Conservation (phyloP, 2,113 vertebrate genomes). For the Sylvia atricapilla region DNA sequence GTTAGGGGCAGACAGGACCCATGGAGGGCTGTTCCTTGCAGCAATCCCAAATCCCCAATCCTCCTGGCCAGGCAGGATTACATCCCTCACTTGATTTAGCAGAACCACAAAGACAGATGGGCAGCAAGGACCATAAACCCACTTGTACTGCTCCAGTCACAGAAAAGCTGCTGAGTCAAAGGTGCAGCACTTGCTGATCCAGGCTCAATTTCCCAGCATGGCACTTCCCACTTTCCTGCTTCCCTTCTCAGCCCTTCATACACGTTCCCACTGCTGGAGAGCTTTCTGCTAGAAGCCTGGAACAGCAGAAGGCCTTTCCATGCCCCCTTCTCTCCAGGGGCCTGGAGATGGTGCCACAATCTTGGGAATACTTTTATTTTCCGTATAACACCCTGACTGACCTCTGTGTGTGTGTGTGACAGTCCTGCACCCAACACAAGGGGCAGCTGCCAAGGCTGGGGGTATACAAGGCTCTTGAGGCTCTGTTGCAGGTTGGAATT, state of each 20-base stretch:
- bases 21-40: background rate
- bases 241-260: background rate
- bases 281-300: background rate
- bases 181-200: background rate
- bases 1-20: background rate
- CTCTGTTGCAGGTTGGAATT: background rate
- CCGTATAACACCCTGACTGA: rapidly evolving
- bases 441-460: background rate
- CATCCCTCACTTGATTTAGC: background rate
- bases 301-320: background rate
- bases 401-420: background rate
- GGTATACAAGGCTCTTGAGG: rapidly evolving
- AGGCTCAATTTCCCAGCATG: rapidly evolving
- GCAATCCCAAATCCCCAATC: background rate
- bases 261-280: background rate
- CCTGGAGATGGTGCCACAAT: too few species aligned
- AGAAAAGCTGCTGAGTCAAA: background rate
- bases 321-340: background rate
- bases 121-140: background rate
- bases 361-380: background rate
- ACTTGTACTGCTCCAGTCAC: background rate
- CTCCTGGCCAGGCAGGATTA: background rate
- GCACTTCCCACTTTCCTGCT: background rate
- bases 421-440: background rate
- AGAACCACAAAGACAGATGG: rapidly evolving